Evolutionary conservation across 2,113 vertebrate species (phyloP).

Genomic region (Caranx ignobilis): DNA sequence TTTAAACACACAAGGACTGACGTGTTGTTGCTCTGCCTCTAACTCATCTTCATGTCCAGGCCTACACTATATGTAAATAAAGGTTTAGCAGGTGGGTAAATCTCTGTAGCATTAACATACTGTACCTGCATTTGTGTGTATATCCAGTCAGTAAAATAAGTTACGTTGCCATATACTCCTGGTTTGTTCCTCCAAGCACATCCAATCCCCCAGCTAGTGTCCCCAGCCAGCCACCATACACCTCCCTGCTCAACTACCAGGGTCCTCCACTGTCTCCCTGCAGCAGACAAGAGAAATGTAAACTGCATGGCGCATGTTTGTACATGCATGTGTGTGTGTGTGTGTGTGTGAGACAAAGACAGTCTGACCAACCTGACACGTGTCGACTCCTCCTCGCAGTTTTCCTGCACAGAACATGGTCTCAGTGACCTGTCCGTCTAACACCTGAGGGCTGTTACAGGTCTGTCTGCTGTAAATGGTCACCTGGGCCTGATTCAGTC

Average conservation of each 20-base stretch:
- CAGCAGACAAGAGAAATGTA: constrained; percentile 27
- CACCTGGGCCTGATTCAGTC: constrained; percentile 84
- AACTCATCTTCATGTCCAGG: not conserved
- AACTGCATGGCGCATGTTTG: not conserved
- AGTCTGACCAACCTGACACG: constrained; percentile 89
- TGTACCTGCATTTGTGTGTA: constrained; percentile 89
- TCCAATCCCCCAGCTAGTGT: constrained; percentile 92
- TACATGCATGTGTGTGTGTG: not conserved
- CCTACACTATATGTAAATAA: too few relatives aligned
- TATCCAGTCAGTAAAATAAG: constrained; percentile 89
- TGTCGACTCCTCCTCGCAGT: constrained; percentile 85
- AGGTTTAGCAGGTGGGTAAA: not conserved
- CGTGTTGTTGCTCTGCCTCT: not conserved
- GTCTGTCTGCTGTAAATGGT: constrained; percentile 79
- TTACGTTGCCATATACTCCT: constrained; percentile 91
- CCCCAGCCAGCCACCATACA: constrained; percentile 92
- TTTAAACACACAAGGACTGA: not conserved
- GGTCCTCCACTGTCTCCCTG: constrained; percentile 97
- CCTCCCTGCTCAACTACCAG: constrained; percentile 84
- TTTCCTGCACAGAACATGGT: constrained; percentile 92
- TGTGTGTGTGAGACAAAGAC: not conserved
- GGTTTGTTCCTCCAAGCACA: constrained; percentile 88
- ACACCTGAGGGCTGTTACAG: constrained; percentile 82
- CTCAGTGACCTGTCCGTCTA: constrained; percentile 82
- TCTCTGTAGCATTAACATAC: not conserved